Conservation (phyloP, 1,140 invertebrate species). For the Drosophila nikananu region DNA sequence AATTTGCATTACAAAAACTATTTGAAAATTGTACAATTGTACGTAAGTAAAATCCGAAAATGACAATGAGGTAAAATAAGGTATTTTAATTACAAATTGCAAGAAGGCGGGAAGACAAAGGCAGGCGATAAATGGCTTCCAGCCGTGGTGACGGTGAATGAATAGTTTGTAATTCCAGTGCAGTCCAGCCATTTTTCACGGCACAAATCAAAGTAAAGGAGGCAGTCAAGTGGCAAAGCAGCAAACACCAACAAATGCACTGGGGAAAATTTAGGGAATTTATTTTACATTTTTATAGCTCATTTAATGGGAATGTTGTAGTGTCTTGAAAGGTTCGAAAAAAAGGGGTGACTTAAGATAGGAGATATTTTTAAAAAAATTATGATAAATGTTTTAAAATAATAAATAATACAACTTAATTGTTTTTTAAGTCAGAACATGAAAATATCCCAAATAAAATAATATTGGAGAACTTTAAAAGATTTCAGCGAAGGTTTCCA, state of each 20-base stretch:
- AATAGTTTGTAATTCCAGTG: slow-evolving; percentile 41
- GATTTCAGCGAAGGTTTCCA: background rate
- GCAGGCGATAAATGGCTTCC: slow-evolving; percentile 50
- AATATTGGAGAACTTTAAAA: no score
- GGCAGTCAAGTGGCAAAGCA: slow-evolving; percentile 67
- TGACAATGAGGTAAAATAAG: slow-evolving; percentile 60
- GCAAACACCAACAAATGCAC: slow-evolving; percentile 21
- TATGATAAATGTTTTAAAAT: background rate
- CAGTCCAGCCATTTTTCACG: slow-evolving; percentile 60
- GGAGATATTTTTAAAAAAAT: no score
- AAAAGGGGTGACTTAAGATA: no score
- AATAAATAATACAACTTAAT: no score
- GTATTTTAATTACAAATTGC: slow-evolving; percentile 63
- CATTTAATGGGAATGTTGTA: background rate
- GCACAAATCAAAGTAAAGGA: slow-evolving; percentile 76
- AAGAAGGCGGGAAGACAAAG: slow-evolving; percentile 26
- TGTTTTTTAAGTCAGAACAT: no score
- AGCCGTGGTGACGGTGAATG: slow-evolving; percentile 30
- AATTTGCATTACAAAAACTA: slow-evolving; percentile 56
- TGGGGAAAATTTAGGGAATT: background rate
- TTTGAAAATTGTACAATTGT: slow-evolving; percentile 51
- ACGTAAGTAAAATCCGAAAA: slow-evolving; percentile 32
- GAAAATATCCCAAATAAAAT: no score
- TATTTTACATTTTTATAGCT: background rate
- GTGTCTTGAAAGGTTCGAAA: no score